Evolutionary conservation across 2,113 vertebrate genomes (phyloP), one percentile per base, ranked within the genome.

Genomic region (Ceyx margarethae): DNA sequence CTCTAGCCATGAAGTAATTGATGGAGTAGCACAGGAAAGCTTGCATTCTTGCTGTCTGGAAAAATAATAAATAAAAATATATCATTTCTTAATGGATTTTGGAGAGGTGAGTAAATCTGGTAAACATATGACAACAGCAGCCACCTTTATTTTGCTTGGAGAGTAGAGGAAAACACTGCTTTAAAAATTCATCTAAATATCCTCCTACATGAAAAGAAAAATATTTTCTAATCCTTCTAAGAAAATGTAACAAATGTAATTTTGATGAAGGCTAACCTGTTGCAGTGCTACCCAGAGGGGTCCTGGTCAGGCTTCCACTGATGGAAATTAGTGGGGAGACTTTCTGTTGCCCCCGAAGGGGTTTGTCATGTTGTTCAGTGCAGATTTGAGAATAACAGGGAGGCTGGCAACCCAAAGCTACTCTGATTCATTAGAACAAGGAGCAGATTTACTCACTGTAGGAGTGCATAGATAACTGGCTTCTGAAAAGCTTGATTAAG

Each of bases 71-170:
- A 66, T 92, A 90, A 91, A 95, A 91, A 81, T 75, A 29, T 57
- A 93, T 95, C 56, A 95, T 94, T 96, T 94, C 89, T 94, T 89
- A 91, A 89, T 91, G 65, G 72, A 90, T 61, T 76, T 29, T 17
- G 33, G 85, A 87, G 67, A 91, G 83, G 42, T 85, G 81, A 85
- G 68, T 76, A 82, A 96, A 82, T 91, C 57, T 92, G 80, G 64
- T 91, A 95, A 97, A 93, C 37, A 61, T 61, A 80, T 45, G 72
- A 95, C 58, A 86, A 48, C 25, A 80, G 56, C 35, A 87, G 58
- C 60, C 73, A 88, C 33, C 50, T 57, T 84, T 54, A 85, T 85
- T 89, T 91, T 69, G 22, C 80, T 87, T 3, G 5, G 76, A 61
- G 20, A 65, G 45, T 42, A 82, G 37, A 91, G 50, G 22, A 94